Evolutionary conservation across 1,140 invertebrate species (phyloP), one percentile per base, ranked within the genome.

Genomic region (Procambarus clarkii): DNA sequence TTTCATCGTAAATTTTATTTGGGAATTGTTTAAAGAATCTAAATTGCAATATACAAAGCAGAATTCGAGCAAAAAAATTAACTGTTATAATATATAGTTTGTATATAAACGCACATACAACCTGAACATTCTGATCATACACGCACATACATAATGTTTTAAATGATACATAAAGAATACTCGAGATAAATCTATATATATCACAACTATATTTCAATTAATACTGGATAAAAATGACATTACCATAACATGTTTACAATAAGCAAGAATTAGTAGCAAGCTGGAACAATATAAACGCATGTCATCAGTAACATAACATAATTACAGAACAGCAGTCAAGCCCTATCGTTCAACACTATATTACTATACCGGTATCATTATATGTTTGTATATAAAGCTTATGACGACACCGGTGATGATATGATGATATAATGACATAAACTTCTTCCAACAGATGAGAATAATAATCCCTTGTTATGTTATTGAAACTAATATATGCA

Each of bases 31-130:
- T 18, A 4, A 21, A 21, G 13, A 54, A 58, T n/a, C 45, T 24
- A 82, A 82, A 44, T 58, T 50, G 80, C 50, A n/a, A 60, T 82
- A 11, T 82, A 82, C 80, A 82, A 82, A 82, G 80, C 80, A 58
- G 50, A 54, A 58, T 34, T 3, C 50, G 34, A 34, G 8, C 64
- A 69, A n/a, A 0, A 69, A 69, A 69, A 21, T 54, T 54, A 54
- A 54, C 2, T 54, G 50, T 54, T 54, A 54, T 13, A 54, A 54
- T 54, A 54, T 54, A 54, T 54, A 54, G 4, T 54, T 54, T 54
- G 13, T 54, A 54, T 54, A 54, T 54, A 54, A 18, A 69, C 21
- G 18, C 13, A 45, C 11, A 50, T 50, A 80, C 48, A 80, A 54
- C 64, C 5, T 18, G 64, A 18, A n/a, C 1, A 69, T 4, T 69